Evolutionary conservation across 2,797 vertebrate species (phyloP).

Genomic region (Parotocinclus haroldoi): DNA sequence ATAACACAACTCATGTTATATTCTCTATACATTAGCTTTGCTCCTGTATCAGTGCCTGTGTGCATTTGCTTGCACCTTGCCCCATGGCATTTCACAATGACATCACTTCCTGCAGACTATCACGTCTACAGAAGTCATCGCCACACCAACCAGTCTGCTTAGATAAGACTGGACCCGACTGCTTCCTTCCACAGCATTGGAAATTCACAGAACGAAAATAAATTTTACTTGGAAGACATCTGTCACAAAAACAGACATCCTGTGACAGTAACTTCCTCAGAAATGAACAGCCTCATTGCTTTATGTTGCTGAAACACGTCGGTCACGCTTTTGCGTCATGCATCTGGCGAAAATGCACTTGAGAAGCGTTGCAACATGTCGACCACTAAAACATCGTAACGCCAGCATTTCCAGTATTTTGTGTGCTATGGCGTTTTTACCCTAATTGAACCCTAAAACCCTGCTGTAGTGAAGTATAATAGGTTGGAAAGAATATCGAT

Average conservation of each 20-base stretch:
- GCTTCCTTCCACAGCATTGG: neutral
- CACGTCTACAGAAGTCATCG: neutral
- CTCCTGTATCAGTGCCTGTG: conserved; percentile 3
- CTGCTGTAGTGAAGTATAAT: too few relatives aligned
- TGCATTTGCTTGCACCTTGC: conserved; percentile 1
- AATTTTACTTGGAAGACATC: neutral
- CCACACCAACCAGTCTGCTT: neutral
- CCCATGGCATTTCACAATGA: conserved; percentile 20
- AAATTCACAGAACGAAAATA: neutral
- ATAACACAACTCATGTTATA: conserved; percentile 28
- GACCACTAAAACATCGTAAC: neutral
- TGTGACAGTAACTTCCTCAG: conserved; percentile 9
- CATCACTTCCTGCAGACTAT: conserved; percentile 29
- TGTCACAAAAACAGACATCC: neutral
- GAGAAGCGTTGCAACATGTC: neutral
- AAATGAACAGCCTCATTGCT: too few relatives aligned
- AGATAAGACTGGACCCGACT: neutral
- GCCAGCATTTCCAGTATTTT: neutral
- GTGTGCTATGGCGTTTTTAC: too few relatives aligned
- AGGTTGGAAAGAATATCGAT: too few relatives aligned
- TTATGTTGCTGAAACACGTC: neutral
- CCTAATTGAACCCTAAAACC: too few relatives aligned
- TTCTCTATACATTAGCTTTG: conserved; percentile 23
- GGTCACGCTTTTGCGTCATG: conserved; percentile 20
- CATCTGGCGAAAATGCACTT: conserved; percentile 11